Evolutionary conservation across 2,888 invertebrate species (phyloP).

Genomic region (Tetanocera ferruginea): DNA sequence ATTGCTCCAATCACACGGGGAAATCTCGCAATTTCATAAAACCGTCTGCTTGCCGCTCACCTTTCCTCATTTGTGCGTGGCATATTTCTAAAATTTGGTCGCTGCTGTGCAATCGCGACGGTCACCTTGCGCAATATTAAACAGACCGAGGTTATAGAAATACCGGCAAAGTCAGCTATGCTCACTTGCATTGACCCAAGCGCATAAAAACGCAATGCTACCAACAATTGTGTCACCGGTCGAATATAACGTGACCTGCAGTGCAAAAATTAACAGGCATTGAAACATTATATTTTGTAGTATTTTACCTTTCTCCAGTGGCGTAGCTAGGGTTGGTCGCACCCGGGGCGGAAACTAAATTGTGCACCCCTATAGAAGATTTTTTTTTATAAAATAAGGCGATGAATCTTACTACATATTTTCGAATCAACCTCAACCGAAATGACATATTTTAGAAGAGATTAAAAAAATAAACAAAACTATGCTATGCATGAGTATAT

Average conservation of each 20-base stretch:
- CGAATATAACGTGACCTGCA: neutral
- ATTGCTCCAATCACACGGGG: slow-evolving; percentile 39
- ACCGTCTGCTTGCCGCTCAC: no score
- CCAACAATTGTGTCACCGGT: neutral
- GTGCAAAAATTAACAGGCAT: neutral
- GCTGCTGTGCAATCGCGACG: neutral
- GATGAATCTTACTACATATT: no score
- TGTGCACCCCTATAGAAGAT: no score
- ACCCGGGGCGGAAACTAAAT: no score
- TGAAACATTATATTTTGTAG: neutral
- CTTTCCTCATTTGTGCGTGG: neutral
- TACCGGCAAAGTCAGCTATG: neutral
- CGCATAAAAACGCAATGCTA: neutral
- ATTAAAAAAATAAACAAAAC: no score
- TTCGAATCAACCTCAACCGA: no score
- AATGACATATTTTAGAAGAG: no score
- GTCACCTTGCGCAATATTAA: slow-evolving; percentile 1
- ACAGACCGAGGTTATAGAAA: neutral
- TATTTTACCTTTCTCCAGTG: neutral
- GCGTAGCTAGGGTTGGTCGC: no score
- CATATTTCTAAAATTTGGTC: neutral
- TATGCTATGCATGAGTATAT: no score
- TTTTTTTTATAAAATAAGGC: no score
- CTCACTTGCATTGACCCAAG: neutral
- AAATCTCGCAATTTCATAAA: slow-evolving; percentile 32